Percentiles rank a stretch among this genome's conserved stretches.
Conservation (phyloP, 2,888 invertebrate genomes). For the Noctua janthe region DNA sequence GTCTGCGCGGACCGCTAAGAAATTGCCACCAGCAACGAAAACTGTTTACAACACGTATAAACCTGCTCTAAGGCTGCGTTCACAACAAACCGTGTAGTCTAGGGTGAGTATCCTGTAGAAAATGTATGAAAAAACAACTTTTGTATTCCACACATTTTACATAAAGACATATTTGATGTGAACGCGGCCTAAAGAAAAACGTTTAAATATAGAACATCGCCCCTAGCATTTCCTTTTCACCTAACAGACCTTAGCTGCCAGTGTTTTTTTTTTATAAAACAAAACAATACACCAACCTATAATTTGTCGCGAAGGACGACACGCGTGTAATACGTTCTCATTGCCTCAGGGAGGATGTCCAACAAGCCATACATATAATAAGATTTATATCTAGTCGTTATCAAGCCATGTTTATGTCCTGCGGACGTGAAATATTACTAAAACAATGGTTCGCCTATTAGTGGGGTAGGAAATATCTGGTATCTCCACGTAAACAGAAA, state of each 20-base stretch:
- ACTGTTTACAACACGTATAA: constrained; percentile 62
- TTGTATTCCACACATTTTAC: not conserved
- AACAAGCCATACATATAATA: constrained; percentile 43
- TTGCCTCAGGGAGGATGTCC: constrained; percentile 57
- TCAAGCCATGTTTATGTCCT: constrained; percentile 36
- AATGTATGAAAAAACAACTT: not conserved
- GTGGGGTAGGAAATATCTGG: not conserved
- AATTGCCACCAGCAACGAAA: constrained; percentile 72
- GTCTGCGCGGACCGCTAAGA: constrained; percentile 66
- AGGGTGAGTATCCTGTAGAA: not conserved
- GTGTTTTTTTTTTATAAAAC: constrained; percentile 24
- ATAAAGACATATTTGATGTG: not conserved
- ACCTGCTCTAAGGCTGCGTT: constrained; percentile 21
- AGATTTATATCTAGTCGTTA: constrained; percentile 44
- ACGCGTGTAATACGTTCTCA: constrained; percentile 55
- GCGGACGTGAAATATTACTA: constrained; percentile 43
- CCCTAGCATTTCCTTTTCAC: constrained; percentile 36
- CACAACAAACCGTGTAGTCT: not conserved
- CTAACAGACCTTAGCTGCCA: not conserved
- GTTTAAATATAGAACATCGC: not conserved
- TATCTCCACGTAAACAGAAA: not conserved
- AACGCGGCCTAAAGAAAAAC: not conserved
- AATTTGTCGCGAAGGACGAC: constrained; percentile 49
- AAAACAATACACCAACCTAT: constrained; percentile 33
- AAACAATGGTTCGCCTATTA: constrained; percentile 15